Evolutionary conservation across 2,113 vertebrate genomes (phyloP).

Genomic region (Catagonus wagneri): DNA sequence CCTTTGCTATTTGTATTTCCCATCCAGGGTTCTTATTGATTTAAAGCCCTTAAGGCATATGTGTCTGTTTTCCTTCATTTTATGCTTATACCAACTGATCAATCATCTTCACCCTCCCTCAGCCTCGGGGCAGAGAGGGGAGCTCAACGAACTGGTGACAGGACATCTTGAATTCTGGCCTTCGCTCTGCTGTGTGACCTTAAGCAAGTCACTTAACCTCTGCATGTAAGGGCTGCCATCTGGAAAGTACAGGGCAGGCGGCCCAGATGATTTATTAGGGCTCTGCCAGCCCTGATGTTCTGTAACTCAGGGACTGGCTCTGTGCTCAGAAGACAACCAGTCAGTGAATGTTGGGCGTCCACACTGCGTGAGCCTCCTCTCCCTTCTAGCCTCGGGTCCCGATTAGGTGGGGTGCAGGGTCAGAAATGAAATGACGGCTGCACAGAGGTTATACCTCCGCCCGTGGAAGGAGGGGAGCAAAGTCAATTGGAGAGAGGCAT

Average conservation of each 20-base stretch:
- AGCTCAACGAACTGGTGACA: not conserved
- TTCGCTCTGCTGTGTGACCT: constrained; percentile 12
- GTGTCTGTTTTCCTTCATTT: not conserved
- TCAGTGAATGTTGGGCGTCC: not conserved
- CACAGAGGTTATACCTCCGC: not conserved
- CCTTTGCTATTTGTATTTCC: not conserved
- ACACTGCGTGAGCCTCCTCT: not conserved
- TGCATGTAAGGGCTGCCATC: not conserved
- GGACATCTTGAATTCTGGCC: not conserved
- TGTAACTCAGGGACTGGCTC: not conserved
- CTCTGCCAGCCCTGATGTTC: not conserved
- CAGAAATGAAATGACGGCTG: not conserved
- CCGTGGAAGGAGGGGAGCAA: not conserved
- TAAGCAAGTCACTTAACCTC: constrained; percentile 56
- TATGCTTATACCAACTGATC: not conserved
- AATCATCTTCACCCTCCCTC: not conserved
- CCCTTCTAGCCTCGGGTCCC: not conserved
- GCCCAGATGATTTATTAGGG: constrained; percentile 15
- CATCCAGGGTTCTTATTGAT: not conserved
- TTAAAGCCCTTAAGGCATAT: not conserved
- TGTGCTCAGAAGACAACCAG: not conserved
- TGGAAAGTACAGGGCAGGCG: not conserved
- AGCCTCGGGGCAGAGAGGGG: not conserved
- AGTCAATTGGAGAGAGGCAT: not conserved
- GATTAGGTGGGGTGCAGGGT: not conserved